A percentile compares a stretch with the other conserved stretches of the same genome.
Evolutionary conservation across 2,113 vertebrate species (phyloP).

Genomic region (Ancistrus triradiatus): DNA sequence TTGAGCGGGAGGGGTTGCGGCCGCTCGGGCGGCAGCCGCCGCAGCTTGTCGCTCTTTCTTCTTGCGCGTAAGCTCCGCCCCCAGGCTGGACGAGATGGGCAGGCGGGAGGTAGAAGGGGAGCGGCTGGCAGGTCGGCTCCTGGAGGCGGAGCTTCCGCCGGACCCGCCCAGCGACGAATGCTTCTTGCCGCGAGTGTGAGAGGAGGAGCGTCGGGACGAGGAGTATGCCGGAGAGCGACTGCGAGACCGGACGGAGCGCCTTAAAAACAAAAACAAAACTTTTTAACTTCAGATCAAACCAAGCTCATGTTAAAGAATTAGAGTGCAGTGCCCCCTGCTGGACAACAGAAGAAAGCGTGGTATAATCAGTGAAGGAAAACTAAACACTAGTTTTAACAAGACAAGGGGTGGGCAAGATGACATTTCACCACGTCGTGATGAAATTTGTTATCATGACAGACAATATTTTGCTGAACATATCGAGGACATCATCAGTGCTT

Average conservation of each 20-base stretch:
- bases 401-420: too few relatives aligned
- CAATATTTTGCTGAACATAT: too few relatives aligned
- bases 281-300: too few relatives aligned
- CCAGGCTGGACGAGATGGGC: slow-evolving; percentile 89
- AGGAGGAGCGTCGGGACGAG: slow-evolving; percentile 78
- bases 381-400: too few relatives aligned
- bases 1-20: slow-evolving; percentile 44
- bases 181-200: slow-evolving; percentile 89
- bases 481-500: too few relatives aligned
- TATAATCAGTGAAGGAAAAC: too few relatives aligned
- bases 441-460: too few relatives aligned
- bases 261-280: slow-evolving; percentile 44
- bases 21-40: slow-evolving; percentile 71
- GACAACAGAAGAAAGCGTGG: too few relatives aligned
- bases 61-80: slow-evolving; percentile 88
- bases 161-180: slow-evolving; percentile 72
- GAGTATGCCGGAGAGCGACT: slow-evolving; percentile 82
- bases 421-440: too few relatives aligned
- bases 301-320: too few relatives aligned
- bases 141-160: slow-evolving; percentile 63
- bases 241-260: slow-evolving; percentile 87
- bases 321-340: too few relatives aligned
- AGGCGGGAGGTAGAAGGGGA: slow-evolving; percentile 82
- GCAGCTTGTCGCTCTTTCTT: slow-evolving; percentile 91
- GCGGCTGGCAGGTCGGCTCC: slow-evolving; percentile 84